Percentiles rank a stretch among this genome's conserved stretches.
Conservation (phyloP, 2,888 invertebrate species). For the Zaprionus bogoriensis region DNA sequence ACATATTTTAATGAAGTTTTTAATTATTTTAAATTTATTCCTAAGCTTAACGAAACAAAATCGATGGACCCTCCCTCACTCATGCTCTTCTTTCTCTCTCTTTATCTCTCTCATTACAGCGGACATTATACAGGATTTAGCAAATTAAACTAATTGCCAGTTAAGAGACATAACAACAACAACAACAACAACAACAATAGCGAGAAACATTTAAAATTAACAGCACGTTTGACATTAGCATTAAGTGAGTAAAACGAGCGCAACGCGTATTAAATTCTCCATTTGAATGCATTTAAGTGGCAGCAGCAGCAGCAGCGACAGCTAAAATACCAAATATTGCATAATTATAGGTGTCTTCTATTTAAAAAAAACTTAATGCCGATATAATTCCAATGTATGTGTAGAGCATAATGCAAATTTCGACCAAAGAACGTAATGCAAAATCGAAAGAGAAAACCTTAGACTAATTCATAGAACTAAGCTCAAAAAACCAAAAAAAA, state of each 20-base stretch:
- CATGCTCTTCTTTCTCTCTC: not conserved
- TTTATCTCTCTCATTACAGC: constrained; percentile 57
- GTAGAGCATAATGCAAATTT: constrained; percentile 38
- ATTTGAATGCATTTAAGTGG: constrained; percentile 42
- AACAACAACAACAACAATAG: constrained; percentile 19
- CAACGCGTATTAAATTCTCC: constrained; percentile 18
- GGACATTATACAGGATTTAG: constrained; percentile 80
- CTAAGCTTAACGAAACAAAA: constrained; percentile 51
- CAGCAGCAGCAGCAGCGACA: too few relatives aligned
- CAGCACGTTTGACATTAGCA: constrained; percentile 58
- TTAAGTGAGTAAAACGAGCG: constrained; percentile 64
- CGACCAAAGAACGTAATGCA: constrained; percentile 55
- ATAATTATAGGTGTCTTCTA: constrained; percentile 35
- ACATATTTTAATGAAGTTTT: constrained; percentile 43
- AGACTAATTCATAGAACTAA: constrained; percentile 29
- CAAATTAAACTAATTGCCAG: constrained; percentile 77
- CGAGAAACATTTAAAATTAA: constrained; percentile 27
- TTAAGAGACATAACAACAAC: constrained; percentile 36
- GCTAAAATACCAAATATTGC: constrained; percentile 7
- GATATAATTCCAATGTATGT: not conserved
- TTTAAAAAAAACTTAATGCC: constrained; percentile 4
- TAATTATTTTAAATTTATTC: constrained; percentile 71
- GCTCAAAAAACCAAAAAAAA: constrained; percentile 1
- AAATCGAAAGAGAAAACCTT: constrained; percentile 12
- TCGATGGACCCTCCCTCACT: constrained; percentile 33